These are phyloP conservation scores for Drosophila erecta DNA, from an alignment of 1,140 invertebrate species.

Conservation along the genomic window DNA sequence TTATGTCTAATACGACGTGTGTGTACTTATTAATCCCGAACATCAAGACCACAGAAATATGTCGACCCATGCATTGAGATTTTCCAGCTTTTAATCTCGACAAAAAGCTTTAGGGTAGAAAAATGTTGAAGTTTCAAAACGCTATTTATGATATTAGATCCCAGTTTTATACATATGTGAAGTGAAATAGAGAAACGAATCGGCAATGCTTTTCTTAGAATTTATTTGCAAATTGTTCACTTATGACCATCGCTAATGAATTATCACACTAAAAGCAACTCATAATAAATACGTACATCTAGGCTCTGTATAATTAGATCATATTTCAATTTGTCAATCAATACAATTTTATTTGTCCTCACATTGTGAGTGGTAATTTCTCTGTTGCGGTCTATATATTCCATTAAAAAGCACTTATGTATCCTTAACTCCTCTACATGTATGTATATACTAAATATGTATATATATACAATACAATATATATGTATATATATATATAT, in stretches of 20 bases:
- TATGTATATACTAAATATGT: constrained; percentile 36
- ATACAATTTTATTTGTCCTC: constrained; percentile 50
- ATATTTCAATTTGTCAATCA: constrained; percentile 32
- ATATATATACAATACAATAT: no score
- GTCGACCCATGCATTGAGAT: no score
- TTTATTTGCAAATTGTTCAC: constrained; percentile 59
- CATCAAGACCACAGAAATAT: no score
- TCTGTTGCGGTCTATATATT: constrained; percentile 73
- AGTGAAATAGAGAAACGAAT: background rate
- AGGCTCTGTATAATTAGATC: constrained; percentile 46
- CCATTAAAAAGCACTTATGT: constrained; percentile 80
- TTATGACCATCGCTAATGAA: constrained; percentile 58
- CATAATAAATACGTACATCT: constrained; percentile 76
- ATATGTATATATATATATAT: constrained; percentile 28
- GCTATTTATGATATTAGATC: no score
- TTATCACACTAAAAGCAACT: constrained; percentile 81
- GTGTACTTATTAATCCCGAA: no score
- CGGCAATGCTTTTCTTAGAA: constrained; percentile 36
- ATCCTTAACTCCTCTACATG: constrained; percentile 58
- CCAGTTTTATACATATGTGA: background rate
- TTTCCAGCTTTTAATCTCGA: no score
- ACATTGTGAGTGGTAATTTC: constrained; percentile 38
- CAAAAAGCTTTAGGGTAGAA: no score
- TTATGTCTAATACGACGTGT: background rate
- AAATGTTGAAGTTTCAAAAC: no score